These are phyloP conservation scores for Tortricodes alternella DNA, from an alignment of 2,888 invertebrate genomes.

Conservation along the genomic window DNA sequence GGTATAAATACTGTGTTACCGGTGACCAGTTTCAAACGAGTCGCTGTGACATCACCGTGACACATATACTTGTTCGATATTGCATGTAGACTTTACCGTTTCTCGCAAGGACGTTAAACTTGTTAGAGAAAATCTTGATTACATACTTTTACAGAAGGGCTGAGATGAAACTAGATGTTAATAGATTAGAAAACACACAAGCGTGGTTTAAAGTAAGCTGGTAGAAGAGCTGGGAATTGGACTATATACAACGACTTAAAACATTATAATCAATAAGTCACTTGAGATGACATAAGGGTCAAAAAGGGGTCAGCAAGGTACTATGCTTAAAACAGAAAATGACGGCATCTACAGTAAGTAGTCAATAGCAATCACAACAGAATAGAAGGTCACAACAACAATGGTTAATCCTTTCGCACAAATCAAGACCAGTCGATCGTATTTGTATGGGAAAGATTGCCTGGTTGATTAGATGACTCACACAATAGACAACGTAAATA, in stretches of 20 bases:
- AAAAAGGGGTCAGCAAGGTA: too few species aligned
- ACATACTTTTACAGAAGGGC: slow-evolving; percentile 9
- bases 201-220: too few species aligned
- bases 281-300: too few species aligned
- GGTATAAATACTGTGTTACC: slow-evolving; percentile 37
- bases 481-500: background rate
- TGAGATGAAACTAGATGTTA: too few species aligned
- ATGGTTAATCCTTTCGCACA: slow-evolving; percentile 5
- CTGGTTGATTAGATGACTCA: background rate
- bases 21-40: slow-evolving; percentile 38
- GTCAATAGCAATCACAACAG: background rate
- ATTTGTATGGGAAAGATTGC: background rate
- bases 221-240: too few species aligned
- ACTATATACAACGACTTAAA: too few species aligned
- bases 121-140: slow-evolving; percentile 21
- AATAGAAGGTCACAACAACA: slow-evolving; percentile 19
- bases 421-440: slow-evolving; percentile 15
- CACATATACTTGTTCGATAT: slow-evolving; percentile 18
- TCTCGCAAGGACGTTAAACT: slow-evolving; percentile 22
- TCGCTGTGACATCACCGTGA: slow-evolving; percentile 37
- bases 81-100: slow-evolving; percentile 26
- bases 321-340: background rate
- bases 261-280: too few species aligned
- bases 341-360: background rate
- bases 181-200: too few species aligned